A percentile compares a stretch with the other conserved stretches of the same genome.
These are phyloP conservation scores for Gobiocypris rarus DNA, from an alignment of 2,113 vertebrate genomes.

Conservation along the genomic window DNA sequence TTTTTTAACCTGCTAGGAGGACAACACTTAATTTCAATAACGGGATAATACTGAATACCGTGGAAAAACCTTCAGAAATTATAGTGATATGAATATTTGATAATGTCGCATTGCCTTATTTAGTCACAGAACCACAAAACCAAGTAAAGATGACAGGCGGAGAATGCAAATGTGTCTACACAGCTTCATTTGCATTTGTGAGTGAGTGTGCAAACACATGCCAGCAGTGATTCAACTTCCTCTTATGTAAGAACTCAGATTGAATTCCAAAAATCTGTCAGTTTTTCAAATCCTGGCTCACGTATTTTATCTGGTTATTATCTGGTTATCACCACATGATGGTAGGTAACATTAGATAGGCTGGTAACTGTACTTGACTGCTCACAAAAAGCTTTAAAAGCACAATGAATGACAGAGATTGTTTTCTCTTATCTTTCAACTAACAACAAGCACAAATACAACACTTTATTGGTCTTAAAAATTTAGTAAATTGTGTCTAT, in stretches of 20 bases:
- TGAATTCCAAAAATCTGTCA: neutral
- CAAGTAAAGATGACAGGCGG: neutral
- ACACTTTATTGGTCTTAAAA: neutral
- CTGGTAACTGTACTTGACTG: conserved; percentile 22
- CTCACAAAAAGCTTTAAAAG: conserved; percentile 41
- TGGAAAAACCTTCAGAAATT: no score
- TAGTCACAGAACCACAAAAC: neutral
- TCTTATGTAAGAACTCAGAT: neutral
- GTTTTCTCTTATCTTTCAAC: neutral
- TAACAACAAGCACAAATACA: neutral
- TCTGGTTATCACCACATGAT: conserved; percentile 28
- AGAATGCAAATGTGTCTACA: neutral
- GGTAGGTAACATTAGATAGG: conserved; percentile 38
- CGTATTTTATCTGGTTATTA: conserved; percentile 31
- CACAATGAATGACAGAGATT: conserved; percentile 35
- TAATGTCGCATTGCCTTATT: no score
- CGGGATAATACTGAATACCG: no score
- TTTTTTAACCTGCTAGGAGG: no score
- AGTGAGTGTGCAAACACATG: neutral
- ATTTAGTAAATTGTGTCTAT: neutral
- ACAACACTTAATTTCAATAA: no score
- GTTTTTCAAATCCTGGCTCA: neutral
- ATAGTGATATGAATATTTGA: no score
- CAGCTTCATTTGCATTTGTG: neutral
- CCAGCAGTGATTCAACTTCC: neutral